A percentile compares a stretch with the other conserved stretches of the same genome.
Evolutionary conservation across 2,113 vertebrate genomes (phyloP).

Genomic region (Amblyornis subalaris): DNA sequence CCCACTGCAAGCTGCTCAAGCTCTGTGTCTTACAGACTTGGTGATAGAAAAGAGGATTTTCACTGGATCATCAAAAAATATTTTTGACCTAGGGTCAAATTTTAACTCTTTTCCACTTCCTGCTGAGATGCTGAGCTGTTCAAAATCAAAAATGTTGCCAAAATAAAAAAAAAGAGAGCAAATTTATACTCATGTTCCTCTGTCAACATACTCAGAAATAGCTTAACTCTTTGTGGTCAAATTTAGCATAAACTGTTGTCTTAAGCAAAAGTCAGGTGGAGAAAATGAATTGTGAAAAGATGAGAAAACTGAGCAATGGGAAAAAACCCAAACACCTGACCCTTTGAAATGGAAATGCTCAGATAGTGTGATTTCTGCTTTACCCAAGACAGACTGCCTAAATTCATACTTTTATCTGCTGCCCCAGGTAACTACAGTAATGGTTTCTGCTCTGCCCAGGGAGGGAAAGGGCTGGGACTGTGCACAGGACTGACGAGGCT

Average conservation of each 20-base stretch:
- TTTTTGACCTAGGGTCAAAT: background rate
- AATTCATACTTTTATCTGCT: background rate
- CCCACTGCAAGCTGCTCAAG: background rate
- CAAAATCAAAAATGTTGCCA: background rate
- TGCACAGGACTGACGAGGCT: background rate
- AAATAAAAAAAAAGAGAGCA: background rate
- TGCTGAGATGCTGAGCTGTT: constrained; percentile 19
- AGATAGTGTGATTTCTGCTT: background rate
- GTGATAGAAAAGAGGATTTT: background rate
- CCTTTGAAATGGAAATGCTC: background rate
- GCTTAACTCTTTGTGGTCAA: background rate
- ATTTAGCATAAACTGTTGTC: background rate
- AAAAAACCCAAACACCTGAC: background rate
- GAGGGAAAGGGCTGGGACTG: background rate
- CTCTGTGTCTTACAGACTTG: background rate
- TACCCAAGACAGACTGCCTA: background rate
- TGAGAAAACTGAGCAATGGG: background rate
- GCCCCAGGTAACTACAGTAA: background rate
- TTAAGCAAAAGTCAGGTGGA: background rate
- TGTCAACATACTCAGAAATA: background rate
- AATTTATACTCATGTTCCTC: background rate
- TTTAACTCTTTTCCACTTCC: constrained; percentile 30
- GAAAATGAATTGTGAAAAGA: background rate
- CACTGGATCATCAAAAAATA: background rate
- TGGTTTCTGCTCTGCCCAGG: background rate